A percentile compares a stretch with the other conserved stretches of the same genome.
Evolutionary conservation across 2,888 invertebrate species (phyloP).

Genomic region (Andrena bucephala): DNA sequence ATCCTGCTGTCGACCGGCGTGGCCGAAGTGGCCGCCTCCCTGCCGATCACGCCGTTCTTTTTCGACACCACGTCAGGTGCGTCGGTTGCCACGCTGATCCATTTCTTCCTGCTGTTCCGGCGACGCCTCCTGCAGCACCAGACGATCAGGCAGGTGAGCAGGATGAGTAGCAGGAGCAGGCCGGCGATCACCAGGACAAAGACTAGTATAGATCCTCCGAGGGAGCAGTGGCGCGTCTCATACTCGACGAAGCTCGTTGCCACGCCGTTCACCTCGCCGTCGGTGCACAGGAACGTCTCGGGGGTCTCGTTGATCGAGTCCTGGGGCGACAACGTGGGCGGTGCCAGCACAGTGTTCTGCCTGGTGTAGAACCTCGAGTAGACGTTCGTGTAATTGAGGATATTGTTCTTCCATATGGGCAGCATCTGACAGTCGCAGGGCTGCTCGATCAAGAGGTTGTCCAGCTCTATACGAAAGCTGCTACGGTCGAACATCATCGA

Average conservation of each 20-base stretch:
- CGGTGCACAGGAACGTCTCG: conserved; percentile 79
- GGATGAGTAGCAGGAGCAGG: conserved; percentile 66
- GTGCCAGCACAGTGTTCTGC: conserved; percentile 60
- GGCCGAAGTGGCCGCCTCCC: conserved; percentile 67
- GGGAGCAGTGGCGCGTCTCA: conserved; percentile 77
- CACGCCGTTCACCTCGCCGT: conserved; percentile 62
- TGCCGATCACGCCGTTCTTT: conserved; percentile 87
- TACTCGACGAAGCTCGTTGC: conserved; percentile 77
- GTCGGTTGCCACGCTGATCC: conserved; percentile 83
- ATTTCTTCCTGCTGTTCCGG: conserved; percentile 81
- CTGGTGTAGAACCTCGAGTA: conserved; percentile 76
- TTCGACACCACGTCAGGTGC: conserved; percentile 82
- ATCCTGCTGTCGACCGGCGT: conserved; percentile 82
- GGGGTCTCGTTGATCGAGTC: conserved; percentile 77
- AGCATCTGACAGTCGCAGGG: conserved; percentile 87
- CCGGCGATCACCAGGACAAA: conserved; percentile 73
- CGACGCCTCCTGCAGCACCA: conserved; percentile 83
- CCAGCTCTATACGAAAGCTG: conserved; percentile 87
- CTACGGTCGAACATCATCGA: conserved; percentile 87
- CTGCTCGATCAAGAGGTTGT: conserved; percentile 87
- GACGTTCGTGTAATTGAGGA: conserved; percentile 81
- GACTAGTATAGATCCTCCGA: conserved; percentile 78
- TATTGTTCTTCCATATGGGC: conserved; percentile 79
- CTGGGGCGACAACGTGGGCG: conserved; percentile 61
- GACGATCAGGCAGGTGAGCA: conserved; percentile 70